These are phyloP conservation scores for Ciconia nigra DNA, from an alignment of 2,797 vertebrate genomes.

Conservation along the genomic window DNA sequence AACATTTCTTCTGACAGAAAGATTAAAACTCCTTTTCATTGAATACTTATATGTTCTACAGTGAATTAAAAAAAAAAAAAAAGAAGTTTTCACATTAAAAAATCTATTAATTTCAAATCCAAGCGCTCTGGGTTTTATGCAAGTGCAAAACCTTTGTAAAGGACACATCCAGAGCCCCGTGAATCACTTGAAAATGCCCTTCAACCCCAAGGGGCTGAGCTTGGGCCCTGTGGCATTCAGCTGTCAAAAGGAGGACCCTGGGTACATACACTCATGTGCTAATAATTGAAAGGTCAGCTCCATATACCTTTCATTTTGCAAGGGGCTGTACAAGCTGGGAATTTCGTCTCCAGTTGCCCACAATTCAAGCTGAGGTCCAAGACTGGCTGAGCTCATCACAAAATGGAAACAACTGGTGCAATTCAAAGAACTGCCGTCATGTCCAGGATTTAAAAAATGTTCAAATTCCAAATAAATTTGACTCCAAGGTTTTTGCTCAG, in stretches of 20 bases:
- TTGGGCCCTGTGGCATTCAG: neutral
- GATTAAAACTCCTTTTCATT: neutral
- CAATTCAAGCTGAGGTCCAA: neutral
- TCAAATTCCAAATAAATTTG: neutral
- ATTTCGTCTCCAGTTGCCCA: neutral
- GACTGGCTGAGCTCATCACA: neutral
- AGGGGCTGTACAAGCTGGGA: neutral
- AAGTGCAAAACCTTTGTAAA: neutral
- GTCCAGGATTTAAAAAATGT: neutral
- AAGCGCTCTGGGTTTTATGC: neutral
- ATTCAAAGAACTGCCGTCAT: neutral
- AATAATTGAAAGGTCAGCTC: constrained; percentile 36
- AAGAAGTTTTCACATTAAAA: neutral
- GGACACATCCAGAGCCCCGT: neutral
- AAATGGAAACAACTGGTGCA: neutral
- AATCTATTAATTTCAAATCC: neutral
- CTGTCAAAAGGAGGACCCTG: neutral
- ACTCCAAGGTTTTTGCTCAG: neutral
- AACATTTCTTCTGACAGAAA: neutral
- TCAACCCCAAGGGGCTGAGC: neutral
- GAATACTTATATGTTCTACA: neutral
- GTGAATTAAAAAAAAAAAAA: neutral
- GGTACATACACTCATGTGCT: neutral
- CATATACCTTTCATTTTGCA: neutral
- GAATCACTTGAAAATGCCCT: constrained; percentile 17